Percentiles rank a stretch among this genome's conserved stretches.
These are phyloP conservation scores for human DNA, from an alignment of 2,113 vertebrate species.

Conservation along the genomic window DNA sequence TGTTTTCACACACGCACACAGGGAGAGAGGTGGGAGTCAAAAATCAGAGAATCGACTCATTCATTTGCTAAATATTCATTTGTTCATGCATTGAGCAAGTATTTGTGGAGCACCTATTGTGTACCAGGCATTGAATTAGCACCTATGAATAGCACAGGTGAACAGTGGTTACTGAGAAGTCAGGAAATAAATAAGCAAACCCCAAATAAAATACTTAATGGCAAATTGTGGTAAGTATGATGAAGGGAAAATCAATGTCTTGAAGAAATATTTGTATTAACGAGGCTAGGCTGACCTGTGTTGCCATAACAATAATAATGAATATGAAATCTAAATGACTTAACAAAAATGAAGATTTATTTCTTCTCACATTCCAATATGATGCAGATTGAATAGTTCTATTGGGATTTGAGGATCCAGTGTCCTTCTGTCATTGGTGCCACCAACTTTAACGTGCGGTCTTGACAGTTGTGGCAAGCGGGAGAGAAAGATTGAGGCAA, in stretches of 20 bases:
- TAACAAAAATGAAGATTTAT: background rate
- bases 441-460: background rate
- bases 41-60: background rate
- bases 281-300: background rate
- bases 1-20: background rate
- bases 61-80: background rate
- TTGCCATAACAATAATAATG: background rate
- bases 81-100: background rate
- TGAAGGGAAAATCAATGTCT: background rate
- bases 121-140: background rate
- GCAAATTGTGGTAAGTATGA: background rate
- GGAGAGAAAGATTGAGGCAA: background rate
- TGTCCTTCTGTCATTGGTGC: background rate
- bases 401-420: background rate
- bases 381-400: background rate
- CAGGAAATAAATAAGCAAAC: background rate
- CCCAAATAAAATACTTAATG: background rate
- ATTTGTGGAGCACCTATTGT: background rate
- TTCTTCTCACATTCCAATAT: background rate
- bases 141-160: background rate
- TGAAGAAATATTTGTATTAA: background rate
- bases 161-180: background rate
- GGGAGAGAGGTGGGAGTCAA: background rate
- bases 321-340: background rate
- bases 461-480: background rate